Evolutionary conservation across 2,113 vertebrate species (phyloP), one percentile per base, ranked within the genome.

Genomic region (Neogobius melanostomus): DNA sequence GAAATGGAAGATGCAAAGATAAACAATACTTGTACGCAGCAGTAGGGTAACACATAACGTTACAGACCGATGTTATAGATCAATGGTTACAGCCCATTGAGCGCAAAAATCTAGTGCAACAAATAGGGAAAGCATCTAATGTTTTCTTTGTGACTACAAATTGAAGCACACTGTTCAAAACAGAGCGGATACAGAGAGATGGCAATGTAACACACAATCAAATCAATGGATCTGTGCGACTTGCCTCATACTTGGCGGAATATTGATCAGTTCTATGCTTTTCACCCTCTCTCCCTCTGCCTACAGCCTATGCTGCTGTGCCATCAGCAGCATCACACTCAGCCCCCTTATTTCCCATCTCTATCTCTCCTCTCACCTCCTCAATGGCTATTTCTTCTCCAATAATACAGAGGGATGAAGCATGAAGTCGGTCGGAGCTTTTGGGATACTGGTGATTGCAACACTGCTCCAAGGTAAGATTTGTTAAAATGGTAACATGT

Each of bases 391-490:
- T 75, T 82, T 72, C 63, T 79, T 62, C 42, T 50, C 57, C 17
- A 79, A 63, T n/a, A 21, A 71, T 48, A 72, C 46, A 66, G 74
- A 82, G 81, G 82, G 79, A 87, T 86, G 82, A 89, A 89, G 82
- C n/a, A 92, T 92, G 91, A 79, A 79, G 82, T 71, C 71, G 64
- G 62, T 68, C 71, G 65, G 72, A 79, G 75, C 82, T 83, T 72
- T 87, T 12, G 84, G 81, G 86, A 74, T 90, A 60, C 63, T 89
- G 84, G 80, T 80, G 71, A 67, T 89, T 15, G 70, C 75, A 59
- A 80, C 87, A 83, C 79, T 87, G 79, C 76, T 90, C 17, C 85
- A n/a, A n/a, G 88, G 91, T 92, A 71, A 6, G 60, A 68, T 69
- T 76, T 66, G 50, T 69, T 49, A 60, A 12, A 56, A 52, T 48